phyloP scores from a whole-genome alignment of 2,888 invertebrate genomes.

The Synanthedon tipuliformis region DNA sequence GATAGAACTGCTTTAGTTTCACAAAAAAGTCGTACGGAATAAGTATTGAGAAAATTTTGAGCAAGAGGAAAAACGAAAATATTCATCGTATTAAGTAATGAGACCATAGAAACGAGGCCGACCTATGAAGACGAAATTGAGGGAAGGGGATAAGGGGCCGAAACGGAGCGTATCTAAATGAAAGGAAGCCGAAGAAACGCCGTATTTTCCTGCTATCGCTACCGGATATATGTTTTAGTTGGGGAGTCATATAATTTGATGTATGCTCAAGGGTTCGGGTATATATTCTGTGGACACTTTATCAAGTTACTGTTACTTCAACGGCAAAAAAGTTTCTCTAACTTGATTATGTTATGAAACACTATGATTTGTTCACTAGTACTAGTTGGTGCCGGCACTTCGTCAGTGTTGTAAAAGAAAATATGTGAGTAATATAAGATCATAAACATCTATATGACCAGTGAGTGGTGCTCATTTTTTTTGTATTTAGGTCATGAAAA shows the following conservation, averaged over 20 bases:
- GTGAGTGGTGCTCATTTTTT: too few relatives aligned
- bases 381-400: too few relatives aligned
- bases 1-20: too few relatives aligned
- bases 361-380: too few relatives aligned
- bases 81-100: conserved; percentile 43
- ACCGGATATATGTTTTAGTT: conserved; percentile 24
- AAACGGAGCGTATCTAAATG: conserved; percentile 37
- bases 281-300: conserved; percentile 6
- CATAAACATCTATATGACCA: too few relatives aligned
- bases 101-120: conserved; percentile 23
- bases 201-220: conserved; percentile 33
- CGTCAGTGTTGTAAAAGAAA: too few relatives aligned
- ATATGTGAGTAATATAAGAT: too few relatives aligned
- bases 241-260: conserved; percentile 35
- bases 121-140: conserved; percentile 37
- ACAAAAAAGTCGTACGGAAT: not conserved
- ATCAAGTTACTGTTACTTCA: conserved; percentile 6
- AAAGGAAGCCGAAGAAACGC: conserved; percentile 32
- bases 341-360: not conserved
- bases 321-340: not conserved
- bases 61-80: conserved; percentile 15
- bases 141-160: conserved; percentile 30
- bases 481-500: too few relatives aligned
- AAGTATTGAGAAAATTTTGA: not conserved
- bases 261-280: conserved; percentile 22